A percentile compares a stretch with the other conserved stretches of the same genome.
Evolutionary conservation across 2,113 vertebrate species (phyloP).

Genomic region (Tragelaphus strepsiceros): DNA sequence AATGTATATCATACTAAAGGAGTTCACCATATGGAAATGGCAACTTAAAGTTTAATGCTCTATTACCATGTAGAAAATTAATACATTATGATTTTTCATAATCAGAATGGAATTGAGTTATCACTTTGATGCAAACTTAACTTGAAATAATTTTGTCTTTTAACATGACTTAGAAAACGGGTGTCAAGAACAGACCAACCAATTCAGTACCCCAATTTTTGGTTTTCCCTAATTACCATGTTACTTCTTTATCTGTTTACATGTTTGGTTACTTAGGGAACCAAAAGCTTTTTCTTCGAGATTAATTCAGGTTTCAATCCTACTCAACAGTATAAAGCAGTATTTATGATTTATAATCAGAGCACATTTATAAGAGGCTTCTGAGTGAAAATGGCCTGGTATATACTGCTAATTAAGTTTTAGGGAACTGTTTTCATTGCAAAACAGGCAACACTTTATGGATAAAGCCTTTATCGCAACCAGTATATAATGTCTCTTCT

Average conservation of each 20-base stretch:
- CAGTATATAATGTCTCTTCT: neutral
- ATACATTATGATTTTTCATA: neutral
- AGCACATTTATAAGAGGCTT: constrained; percentile 27
- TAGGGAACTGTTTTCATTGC: constrained; percentile 8
- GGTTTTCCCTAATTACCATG: neutral
- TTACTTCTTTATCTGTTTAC: constrained; percentile 23
- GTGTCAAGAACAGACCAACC: constrained; percentile 3
- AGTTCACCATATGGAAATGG: constrained; percentile 27
- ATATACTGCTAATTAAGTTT: constrained; percentile 30
- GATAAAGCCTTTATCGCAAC: neutral
- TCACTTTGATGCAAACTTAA: neutral
- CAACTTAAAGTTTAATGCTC: constrained; percentile 47
- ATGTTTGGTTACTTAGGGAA: constrained; percentile 17
- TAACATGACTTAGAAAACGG: neutral
- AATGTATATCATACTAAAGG: constrained; percentile 41
- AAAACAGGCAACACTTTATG: neutral
- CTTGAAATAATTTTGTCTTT: constrained; percentile 18
- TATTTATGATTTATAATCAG: constrained; percentile 48
- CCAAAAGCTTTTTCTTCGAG: constrained; percentile 25
- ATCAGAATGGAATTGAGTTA: neutral
- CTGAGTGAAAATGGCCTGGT: constrained; percentile 11
- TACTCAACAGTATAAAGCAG: neutral
- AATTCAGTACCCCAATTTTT: neutral
- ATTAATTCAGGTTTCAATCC: constrained; percentile 51
- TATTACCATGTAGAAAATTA: neutral